A percentile compares a stretch with the other conserved stretches of the same genome.
Conservation (phyloP, 2,113 vertebrate genomes). For the Peromyscus polionotus region DNA sequence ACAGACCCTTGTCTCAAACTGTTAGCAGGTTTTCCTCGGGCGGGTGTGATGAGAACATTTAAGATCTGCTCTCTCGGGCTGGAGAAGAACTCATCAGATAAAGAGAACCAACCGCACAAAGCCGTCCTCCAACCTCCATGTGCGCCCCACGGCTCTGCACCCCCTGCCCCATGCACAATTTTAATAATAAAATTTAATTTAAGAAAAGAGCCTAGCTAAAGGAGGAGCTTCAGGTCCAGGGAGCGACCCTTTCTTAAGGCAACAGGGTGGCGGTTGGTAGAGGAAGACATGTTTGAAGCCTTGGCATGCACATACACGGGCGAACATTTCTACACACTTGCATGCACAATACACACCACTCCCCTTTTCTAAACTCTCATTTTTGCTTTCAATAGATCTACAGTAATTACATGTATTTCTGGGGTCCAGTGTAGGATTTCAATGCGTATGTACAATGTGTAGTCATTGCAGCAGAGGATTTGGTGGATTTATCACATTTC, state of each 20-base stretch:
- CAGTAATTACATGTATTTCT: neutral
- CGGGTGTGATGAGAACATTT: neutral
- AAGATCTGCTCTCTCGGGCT: neutral
- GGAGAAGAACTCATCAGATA: neutral
- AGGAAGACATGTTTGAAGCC: neutral
- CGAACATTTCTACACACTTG: neutral
- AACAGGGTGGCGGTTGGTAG: neutral
- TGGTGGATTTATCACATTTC: neutral
- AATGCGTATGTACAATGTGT: neutral
- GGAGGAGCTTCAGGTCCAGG: neutral
- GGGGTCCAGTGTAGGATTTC: neutral
- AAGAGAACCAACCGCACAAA: neutral
- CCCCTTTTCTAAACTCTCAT: neutral
- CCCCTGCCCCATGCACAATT: neutral
- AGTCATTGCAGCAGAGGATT: neutral
- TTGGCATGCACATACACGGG: neutral
- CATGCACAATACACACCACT: neutral
- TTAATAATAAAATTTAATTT: neutral
- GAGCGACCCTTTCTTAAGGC: neutral
- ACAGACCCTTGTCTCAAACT: neutral
- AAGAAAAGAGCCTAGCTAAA: neutral
- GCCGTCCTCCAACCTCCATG: neutral
- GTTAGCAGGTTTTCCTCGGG: neutral
- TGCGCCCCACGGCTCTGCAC: neutral
- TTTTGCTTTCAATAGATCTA: neutral